Conservation (phyloP, 2,888 invertebrate genomes). For the Zhuqinia jingwanae region DNA sequence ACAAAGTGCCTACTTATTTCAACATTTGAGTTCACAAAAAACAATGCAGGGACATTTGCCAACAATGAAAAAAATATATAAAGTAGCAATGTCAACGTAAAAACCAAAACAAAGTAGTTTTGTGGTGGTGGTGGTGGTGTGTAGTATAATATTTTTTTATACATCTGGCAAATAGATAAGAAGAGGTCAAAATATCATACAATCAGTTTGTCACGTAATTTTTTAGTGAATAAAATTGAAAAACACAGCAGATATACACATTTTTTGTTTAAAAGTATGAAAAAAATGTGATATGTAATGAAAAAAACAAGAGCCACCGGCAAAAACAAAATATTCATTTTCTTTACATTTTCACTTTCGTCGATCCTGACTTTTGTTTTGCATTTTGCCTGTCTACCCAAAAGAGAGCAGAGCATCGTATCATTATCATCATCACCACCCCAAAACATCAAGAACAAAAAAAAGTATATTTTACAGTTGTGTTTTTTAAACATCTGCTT, state of each 20-base stretch:
- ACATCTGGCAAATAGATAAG: no score
- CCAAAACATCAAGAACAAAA: not conserved
- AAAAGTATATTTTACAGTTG: conserved; percentile 28
- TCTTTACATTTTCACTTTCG: conserved; percentile 51
- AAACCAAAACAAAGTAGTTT: not conserved
- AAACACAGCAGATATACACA: no score
- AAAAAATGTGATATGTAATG: no score
- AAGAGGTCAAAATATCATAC: no score
- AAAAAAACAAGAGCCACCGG: no score
- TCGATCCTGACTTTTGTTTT: not conserved
- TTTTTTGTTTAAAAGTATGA: no score
- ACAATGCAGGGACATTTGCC: conserved; percentile 20
- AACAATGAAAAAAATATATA: conserved; percentile 35
- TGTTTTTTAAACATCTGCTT: conserved; percentile 44
- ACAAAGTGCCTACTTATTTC: not conserved
- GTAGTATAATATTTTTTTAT: no score
- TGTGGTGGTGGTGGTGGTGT: no score
- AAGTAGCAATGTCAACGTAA: conserved; percentile 8
- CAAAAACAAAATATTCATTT: not conserved
- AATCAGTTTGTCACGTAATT: no score
- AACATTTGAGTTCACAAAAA: no score
- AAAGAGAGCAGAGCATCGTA: not conserved
- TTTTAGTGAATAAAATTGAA: no score
- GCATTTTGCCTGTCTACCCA: not conserved
- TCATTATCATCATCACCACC: no score